A percentile compares a stretch with the other conserved stretches of the same genome.
Conservation (phyloP, 2,797 vertebrate species). For the Ciconia nigra region DNA sequence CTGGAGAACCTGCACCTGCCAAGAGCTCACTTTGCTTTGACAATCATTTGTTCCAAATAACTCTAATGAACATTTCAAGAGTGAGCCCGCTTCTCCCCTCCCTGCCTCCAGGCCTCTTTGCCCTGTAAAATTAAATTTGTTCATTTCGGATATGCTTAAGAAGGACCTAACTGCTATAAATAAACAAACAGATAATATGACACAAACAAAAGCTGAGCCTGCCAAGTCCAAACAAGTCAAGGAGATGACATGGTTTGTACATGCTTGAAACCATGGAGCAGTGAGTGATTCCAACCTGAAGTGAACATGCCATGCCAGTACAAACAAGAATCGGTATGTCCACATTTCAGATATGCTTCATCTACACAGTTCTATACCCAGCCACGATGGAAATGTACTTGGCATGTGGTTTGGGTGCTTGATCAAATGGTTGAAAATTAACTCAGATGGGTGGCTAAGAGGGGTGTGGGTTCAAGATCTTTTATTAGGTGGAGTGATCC, state of each 20-base stretch:
- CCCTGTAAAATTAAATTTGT: not conserved
- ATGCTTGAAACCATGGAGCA: not conserved
- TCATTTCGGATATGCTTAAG: not conserved
- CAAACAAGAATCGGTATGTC: not conserved
- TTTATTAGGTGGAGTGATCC: not conserved
- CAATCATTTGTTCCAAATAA: not conserved
- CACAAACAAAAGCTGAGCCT: not conserved
- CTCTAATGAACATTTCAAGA: not conserved
- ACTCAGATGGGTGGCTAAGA: not conserved
- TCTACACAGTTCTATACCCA: not conserved
- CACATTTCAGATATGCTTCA: not conserved
- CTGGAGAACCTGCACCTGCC: not conserved
- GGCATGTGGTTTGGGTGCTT: not conserved
- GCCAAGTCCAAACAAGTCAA: not conserved
- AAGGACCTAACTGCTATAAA: not conserved
- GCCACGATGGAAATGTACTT: not conserved
- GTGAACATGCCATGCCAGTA: not conserved
- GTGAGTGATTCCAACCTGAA: not conserved
- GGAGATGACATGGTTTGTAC: not conserved
- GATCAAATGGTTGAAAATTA: not conserved
- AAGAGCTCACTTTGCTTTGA: not conserved
- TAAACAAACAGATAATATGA: not conserved
- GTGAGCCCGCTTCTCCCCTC: not conserved
- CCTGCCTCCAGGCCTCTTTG: not conserved
- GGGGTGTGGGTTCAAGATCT: not conserved